Percentiles rank a stretch among this genome's conserved stretches.
phyloP scores from a whole-genome alignment of 2,113 vertebrate genomes.

The Formicarius rufipectus region DNA sequence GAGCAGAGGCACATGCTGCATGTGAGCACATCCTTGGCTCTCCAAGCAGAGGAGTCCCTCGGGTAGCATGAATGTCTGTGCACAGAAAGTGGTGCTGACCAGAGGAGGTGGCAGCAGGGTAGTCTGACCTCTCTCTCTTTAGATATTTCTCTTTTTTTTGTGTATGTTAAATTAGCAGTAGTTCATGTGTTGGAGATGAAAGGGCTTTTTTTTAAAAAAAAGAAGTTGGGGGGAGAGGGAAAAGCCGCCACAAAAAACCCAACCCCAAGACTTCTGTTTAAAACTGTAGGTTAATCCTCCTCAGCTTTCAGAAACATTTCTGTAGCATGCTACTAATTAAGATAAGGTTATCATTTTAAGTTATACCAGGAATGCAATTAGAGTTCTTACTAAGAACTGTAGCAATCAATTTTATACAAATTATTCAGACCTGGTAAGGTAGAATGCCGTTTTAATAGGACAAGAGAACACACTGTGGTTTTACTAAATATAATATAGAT shows the following conservation, averaged over 20 bases:
- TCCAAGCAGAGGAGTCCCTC: neutral
- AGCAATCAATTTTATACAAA: constrained; percentile 80
- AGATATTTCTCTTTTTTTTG: constrained; percentile 51
- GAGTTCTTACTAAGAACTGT: constrained; percentile 73
- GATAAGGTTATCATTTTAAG: constrained; percentile 84
- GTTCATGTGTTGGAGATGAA: constrained; percentile 45
- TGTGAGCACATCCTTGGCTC: neutral
- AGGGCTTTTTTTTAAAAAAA: neutral
- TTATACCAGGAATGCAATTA: constrained; percentile 81
- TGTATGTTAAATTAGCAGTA: constrained; percentile 57
- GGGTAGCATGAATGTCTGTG: neutral
- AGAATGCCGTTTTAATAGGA: constrained; percentile 73
- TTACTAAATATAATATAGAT: constrained; percentile 68
- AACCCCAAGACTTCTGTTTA: constrained; percentile 60
- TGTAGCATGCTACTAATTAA: constrained; percentile 81
- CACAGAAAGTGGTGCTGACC: no score
- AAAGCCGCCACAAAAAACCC: neutral
- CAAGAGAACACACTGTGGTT: constrained; percentile 66
- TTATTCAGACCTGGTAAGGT: constrained; percentile 73
- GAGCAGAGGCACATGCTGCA: fast-evolving
- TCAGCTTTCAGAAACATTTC: constrained; percentile 72
- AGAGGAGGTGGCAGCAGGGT: neutral
- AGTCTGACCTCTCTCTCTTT: neutral
- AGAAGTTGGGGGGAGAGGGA: no score
- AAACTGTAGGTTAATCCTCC: constrained; percentile 77